Base-by-base conservation (phyloP, 2,888 invertebrate species). In the Synanthedon tipuliformis region DNA sequence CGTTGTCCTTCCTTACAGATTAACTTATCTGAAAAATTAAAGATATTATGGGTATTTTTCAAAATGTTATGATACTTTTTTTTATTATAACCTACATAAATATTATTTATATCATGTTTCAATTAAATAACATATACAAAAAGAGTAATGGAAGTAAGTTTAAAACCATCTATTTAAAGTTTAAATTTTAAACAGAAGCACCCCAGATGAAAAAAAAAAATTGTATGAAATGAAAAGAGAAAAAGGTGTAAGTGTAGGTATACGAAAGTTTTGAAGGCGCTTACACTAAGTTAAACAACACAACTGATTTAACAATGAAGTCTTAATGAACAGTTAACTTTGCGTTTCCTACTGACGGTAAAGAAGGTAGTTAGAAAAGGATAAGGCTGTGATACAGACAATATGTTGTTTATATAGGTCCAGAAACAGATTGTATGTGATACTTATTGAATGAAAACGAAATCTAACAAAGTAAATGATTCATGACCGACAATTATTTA, bases 271-370 rank as follows among this genome's bases (percentile, higher is more conserved):
- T 65, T 67, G 59, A 61, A 45, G n/a, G 63, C 63, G 67, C 66
- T 54, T 59, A 60, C 62, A 59, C 65, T 62, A 71, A 72, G 72
- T 73, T 80, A 23, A 81, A 81, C 68, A 81, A 65, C 66, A 69
- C 65, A 68, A 34, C 63, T 69, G 64, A 69, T 62, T 66, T 68
- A 75, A 81, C 79, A 83, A 81, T 79, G 67, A 73, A 69, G 63
- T 62, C 71, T 71, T 82, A 82, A 83, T 78, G 82, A 83, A 75
- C 71, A 66, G 65, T 68, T 71, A 71, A 27, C 48, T 52, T 16
- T 45, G 41, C n/a, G 48, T 52, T 13, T 23, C 16, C 48, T 16
- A 13, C 8, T 2, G 49, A 34, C 34, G 7, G 34, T 34, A 34
- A 34, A 34, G 7, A 34, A 34, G 7, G 34, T 34, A 23, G 23